Base-by-base conservation (phyloP, 2,888 invertebrate species). In the Patella caerulea region DNA sequence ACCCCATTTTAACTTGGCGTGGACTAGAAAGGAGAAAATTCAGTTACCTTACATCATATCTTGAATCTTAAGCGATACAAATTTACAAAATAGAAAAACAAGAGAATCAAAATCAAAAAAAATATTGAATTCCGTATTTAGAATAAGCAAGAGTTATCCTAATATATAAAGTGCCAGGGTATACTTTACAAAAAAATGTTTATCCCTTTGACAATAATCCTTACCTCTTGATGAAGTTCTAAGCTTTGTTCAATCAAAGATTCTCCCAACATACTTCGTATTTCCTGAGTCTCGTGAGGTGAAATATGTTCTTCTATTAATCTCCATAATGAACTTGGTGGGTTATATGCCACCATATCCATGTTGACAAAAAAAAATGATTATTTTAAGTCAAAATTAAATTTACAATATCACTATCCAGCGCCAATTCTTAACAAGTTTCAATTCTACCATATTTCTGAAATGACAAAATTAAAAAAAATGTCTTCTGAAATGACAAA, bases 141-240 rank as follows among this genome's bases (percentile, higher is more conserved):
- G 59, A 59, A 45, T 45, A 45, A 45, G 45, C 7, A 34, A 34
- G 34, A 4, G 45, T 45, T 9, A 45, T 45, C 45, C 45, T 45
- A 45, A 9, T 45, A 45, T 45, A 45, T 5, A n/a, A 45, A 45
- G 45, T 45, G 45, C 9, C 45, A 45, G 9, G 45, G 45, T 45
- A n/a, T 65, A 12, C 34, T 5, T 45, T 15, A 45, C 15, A 5
- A 19, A 15, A 45, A 56, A 53, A 77, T 45, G 24, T 15, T 15
- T 19, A 56, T n/a, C 9, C n/a, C 19, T 29, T 45, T 15, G 53
- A 53, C 17, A 65, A 19, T 65, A 65, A 65, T 24, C 24, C 72
- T 73, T 83, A 91, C 91, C 89, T 91, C 91, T 75, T 83, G 76
- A 81, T 90, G 90, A 12, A 91, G 84, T 75, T 91, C 91, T 73